A percentile compares a stretch with the other conserved stretches of the same genome.
Evolutionary conservation across 2,113 vertebrate species (phyloP).

Genomic region (Eulemur rufifrons): DNA sequence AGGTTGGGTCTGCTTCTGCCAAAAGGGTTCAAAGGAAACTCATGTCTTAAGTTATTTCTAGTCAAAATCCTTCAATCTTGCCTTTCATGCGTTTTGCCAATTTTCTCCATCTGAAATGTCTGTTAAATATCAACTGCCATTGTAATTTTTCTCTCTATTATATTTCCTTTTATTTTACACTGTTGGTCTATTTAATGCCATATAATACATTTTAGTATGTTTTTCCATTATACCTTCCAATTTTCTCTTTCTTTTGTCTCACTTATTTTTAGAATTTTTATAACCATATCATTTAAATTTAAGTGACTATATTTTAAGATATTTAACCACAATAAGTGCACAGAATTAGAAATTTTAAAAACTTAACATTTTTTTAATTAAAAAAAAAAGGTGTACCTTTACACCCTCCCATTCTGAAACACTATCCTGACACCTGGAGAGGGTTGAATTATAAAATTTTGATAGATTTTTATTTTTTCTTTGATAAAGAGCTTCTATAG

Average conservation of each 20-base stretch:
- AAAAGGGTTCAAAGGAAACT: background rate
- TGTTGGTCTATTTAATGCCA: background rate
- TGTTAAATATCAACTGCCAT: background rate
- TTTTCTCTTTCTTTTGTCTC: background rate
- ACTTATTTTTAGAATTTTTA: background rate
- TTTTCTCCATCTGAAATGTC: background rate
- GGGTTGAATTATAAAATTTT: background rate
- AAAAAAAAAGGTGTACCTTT: background rate
- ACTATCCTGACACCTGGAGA: background rate
- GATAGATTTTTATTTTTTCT: background rate
- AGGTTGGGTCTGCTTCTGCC: background rate
- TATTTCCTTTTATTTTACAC: background rate
- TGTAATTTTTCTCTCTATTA: background rate
- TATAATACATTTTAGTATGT: background rate
- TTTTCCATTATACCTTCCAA: background rate
- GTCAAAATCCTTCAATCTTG: background rate
- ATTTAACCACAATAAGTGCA: background rate
- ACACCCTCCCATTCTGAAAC: background rate
- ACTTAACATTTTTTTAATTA: background rate
- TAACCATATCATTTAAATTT: background rate
- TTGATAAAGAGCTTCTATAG: background rate
- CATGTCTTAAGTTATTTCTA: background rate
- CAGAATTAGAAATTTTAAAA: background rate
- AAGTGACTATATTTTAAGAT: background rate
- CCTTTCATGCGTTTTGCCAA: background rate